These are phyloP conservation scores for Unio delphinus DNA, from an alignment of 2,888 invertebrate genomes.

Conservation along the genomic window DNA sequence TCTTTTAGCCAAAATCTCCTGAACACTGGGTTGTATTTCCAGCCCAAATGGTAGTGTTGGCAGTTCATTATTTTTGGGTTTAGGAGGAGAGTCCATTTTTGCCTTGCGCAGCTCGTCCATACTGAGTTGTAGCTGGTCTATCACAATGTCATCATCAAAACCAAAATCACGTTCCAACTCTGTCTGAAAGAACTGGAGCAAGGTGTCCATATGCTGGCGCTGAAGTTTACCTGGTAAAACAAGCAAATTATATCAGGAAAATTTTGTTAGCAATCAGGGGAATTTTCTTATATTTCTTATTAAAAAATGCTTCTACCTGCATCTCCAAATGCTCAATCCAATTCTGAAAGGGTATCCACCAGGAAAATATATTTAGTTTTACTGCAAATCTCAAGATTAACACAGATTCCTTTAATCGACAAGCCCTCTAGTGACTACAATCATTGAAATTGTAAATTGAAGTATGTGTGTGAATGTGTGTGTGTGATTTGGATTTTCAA, in stretches of 20 bases:
- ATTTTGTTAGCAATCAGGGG: no score
- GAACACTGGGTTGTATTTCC: slow-evolving; percentile 75
- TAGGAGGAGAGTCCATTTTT: slow-evolving; percentile 85
- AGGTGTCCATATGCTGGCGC: slow-evolving; percentile 71
- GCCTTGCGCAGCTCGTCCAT: slow-evolving; percentile 87
- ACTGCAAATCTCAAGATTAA: background rate
- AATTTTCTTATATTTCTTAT: background rate
- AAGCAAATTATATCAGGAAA: background rate
- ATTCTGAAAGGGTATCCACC: background rate
- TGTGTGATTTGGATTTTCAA: no score
- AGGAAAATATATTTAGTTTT: background rate
- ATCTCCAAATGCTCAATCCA: no score
- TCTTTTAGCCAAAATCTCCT: slow-evolving; percentile 60
- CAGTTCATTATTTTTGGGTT: slow-evolving; percentile 78
- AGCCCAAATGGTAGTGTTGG: slow-evolving; percentile 91
- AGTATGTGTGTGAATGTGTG: no score
- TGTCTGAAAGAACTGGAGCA: slow-evolving; percentile 78
- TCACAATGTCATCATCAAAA: slow-evolving; percentile 91
- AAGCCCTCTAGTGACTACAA: no score
- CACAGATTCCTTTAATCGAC: background rate
- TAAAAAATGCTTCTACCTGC: no score
- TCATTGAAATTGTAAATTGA: no score
- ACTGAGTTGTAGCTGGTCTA: slow-evolving; percentile 86
- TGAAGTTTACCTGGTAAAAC: slow-evolving; percentile 68
- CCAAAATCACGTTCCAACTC: slow-evolving; percentile 92